Evolutionary conservation across 1,140 invertebrate genomes (phyloP).

Genomic region (Drosophila seguyi): DNA sequence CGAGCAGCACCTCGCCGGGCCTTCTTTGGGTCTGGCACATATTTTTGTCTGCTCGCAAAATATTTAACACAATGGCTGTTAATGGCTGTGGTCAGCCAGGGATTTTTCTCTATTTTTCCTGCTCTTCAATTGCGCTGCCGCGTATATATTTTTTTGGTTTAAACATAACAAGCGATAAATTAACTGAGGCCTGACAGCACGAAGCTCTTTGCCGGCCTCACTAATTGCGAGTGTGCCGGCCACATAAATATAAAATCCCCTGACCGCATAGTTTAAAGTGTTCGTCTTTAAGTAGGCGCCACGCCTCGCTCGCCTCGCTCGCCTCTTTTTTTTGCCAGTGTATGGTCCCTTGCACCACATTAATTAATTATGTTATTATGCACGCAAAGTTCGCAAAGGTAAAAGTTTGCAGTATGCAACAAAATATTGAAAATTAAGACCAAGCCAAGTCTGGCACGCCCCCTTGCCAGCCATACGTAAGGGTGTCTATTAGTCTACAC

Average conservation of each 20-base stretch:
- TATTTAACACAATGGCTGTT: conserved; percentile 74
- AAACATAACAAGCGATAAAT: conserved; percentile 81
- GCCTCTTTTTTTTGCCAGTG: not conserved
- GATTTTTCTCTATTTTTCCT: conserved; percentile 50
- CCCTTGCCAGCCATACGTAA: conserved; percentile 6
- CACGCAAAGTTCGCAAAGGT: conserved; percentile 32
- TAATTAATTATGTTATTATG: conserved; percentile 77
- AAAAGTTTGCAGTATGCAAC: conserved; percentile 54
- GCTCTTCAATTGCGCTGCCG: conserved; percentile 39
- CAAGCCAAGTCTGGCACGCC: conserved; percentile 23
- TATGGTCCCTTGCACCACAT: conserved; percentile 42
- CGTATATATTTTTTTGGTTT: conserved; percentile 54
- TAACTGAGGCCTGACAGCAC: conserved; percentile 57
- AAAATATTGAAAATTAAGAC: conserved; percentile 79
- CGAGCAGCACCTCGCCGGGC: conserved; percentile 23
- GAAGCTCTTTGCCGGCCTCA: conserved; percentile 65
- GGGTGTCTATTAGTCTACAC: conserved; percentile 39
- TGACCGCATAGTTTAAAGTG: conserved; percentile 44
- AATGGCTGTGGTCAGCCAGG: conserved; percentile 60
- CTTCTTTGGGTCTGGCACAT: conserved; percentile 71
- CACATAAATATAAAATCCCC: conserved; percentile 69
- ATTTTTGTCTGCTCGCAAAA: conserved; percentile 77
- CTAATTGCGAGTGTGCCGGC: conserved; percentile 70
- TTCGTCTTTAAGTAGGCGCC: conserved; percentile 31
- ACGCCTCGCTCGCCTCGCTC: not conserved